These are phyloP conservation scores for Protobothrops flavoviridis DNA, from an alignment of 2,113 vertebrate species.

Conservation along the genomic window DNA sequence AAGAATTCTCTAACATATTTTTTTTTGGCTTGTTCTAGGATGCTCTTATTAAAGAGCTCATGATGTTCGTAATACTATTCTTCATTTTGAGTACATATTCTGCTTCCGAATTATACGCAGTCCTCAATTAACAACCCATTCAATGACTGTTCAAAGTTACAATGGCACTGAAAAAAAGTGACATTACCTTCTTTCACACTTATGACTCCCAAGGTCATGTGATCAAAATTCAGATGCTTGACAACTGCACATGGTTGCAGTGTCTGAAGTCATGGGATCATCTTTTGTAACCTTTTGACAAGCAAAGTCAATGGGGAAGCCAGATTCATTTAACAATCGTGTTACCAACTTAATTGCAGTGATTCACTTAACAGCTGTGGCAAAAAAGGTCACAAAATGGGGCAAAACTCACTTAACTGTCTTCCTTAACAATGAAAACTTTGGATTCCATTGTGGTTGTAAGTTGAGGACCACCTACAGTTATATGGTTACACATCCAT, in stretches of 20 bases:
- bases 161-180: background rate
- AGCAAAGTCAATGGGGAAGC: background rate
- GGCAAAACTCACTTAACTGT: background rate
- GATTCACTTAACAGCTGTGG: background rate
- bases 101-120: background rate
- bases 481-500: slow-evolving; percentile 9
- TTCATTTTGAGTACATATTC: background rate
- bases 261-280: background rate
- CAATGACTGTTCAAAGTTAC: background rate
- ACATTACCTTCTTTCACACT: background rate
- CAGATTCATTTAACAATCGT: background rate
- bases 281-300: background rate
- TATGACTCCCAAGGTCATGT: background rate
- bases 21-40: background rate
- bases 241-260: background rate
- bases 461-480: background rate
- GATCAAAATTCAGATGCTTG: background rate
- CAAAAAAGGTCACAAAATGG: background rate
- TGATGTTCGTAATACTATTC: background rate
- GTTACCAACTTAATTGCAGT: background rate
- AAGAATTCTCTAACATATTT: background rate
- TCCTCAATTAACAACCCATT: background rate
- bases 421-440: background rate
- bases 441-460: background rate
- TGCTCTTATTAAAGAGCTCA: background rate